phyloP scores from a whole-genome alignment of 2,797 vertebrate species.

The Cercopithecus petaurista region DNA sequence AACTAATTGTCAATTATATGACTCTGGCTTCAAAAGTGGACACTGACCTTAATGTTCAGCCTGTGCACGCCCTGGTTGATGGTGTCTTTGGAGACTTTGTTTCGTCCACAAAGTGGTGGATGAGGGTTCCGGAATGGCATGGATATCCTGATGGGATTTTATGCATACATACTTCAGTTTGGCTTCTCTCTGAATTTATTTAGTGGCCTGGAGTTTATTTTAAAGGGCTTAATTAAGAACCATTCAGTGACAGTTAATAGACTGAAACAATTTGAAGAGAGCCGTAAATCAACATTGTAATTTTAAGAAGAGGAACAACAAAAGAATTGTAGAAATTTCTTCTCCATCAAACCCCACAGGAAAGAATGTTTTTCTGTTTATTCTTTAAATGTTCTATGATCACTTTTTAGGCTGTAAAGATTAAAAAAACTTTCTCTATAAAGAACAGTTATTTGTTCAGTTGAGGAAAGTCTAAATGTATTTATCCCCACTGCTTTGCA shows the following conservation, averaged over 20 bases:
- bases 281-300: not conserved
- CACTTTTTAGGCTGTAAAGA: not conserved
- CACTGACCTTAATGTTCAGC: not conserved
- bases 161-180: not conserved
- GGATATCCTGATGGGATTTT: not conserved
- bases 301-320: not conserved
- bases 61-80: rapidly evolving
- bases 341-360: not conserved
- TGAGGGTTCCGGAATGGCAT: too few relatives aligned
- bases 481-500: not conserved
- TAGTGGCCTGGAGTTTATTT: constrained; percentile 31
- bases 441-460: not conserved
- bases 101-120: not conserved
- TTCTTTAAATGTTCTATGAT: not conserved
- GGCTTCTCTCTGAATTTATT: not conserved
- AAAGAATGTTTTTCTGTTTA: not conserved
- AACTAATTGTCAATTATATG: not conserved
- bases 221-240: constrained; percentile 35
- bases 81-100: not conserved
- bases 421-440: not conserved
- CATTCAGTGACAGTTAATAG: not conserved
- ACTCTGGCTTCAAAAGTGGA: not conserved
- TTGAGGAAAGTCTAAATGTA: not conserved
- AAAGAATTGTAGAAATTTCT: not conserved
- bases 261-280: not conserved